phyloP scores from a whole-genome alignment of 1,140 invertebrate species.

The Camponotus pennsylvanicus region DNA sequence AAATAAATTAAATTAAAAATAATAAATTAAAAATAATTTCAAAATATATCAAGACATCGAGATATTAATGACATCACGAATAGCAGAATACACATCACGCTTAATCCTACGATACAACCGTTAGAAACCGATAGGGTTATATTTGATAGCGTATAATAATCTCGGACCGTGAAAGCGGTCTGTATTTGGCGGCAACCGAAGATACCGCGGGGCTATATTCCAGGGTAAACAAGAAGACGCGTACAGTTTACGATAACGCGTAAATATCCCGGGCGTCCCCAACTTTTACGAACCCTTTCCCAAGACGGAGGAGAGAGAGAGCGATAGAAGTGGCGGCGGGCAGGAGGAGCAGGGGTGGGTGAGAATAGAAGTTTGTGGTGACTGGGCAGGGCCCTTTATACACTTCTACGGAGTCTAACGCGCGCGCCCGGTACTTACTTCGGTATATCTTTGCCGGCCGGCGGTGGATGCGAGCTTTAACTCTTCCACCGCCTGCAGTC shows the following conservation, averaged over 20 bases:
- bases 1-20: too few relatives aligned
- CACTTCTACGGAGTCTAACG: conserved; percentile 77
- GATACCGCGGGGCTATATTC: conserved; percentile 61
- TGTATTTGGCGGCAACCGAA: conserved; percentile 60
- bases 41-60: not conserved
- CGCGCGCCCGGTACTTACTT: conserved; percentile 74
- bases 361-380: conserved; percentile 77
- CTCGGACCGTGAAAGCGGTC: conserved; percentile 63
- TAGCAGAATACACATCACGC: not conserved
- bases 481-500: conserved; percentile 77
- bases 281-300: conserved; percentile 79
- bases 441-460: conserved; percentile 78
- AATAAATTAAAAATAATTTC: not conserved
- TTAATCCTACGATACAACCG: conserved; percentile 6
- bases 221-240: conserved; percentile 75
- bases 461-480: conserved; percentile 73
- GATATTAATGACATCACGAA: not conserved
- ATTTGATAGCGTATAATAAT: conserved; percentile 70
- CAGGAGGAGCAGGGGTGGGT: not conserved
- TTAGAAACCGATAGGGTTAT: conserved; percentile 2
- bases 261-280: conserved; percentile 79
- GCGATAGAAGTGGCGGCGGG: too few relatives aligned
- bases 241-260: conserved; percentile 77
- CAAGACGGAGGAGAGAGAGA: conserved; percentile 18
- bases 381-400: conserved; percentile 81